Conservation (phyloP, 1,140 invertebrate species). For the Aphelenchoides fujianensis region DNA sequence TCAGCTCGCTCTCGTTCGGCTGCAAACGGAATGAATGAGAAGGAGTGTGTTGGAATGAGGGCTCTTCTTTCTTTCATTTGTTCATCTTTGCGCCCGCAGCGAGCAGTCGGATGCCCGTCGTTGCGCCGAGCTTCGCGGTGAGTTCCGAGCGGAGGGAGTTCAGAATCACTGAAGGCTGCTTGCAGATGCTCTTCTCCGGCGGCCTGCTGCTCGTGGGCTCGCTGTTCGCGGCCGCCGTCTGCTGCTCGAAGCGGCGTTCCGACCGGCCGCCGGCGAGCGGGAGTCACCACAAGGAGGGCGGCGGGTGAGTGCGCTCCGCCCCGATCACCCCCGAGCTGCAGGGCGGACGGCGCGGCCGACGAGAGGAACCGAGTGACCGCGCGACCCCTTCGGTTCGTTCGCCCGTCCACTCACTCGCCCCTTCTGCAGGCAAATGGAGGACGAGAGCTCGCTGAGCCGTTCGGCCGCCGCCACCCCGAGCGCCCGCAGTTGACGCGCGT, state of each 20-base stretch:
- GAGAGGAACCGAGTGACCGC: neutral
- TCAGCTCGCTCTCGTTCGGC: slow-evolving; percentile 29
- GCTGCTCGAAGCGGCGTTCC: too few relatives aligned
- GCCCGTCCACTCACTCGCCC: neutral
- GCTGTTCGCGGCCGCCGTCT: too few relatives aligned
- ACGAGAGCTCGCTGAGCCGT: neutral
- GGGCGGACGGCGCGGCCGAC: too few relatives aligned
- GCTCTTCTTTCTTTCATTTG: neutral
- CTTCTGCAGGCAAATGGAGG: neutral
- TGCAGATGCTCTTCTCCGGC: neutral
- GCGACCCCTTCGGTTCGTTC: neutral
- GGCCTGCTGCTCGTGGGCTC: too few relatives aligned
- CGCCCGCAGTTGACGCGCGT: too few relatives aligned
- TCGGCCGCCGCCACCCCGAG: neutral
- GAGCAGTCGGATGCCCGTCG: neutral
- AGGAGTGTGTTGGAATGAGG: neutral
- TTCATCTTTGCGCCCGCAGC: neutral
- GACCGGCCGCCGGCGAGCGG: too few relatives aligned
- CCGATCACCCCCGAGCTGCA: too few relatives aligned
- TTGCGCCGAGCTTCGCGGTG: neutral
- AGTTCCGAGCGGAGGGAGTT: too few relatives aligned
- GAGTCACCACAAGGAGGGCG: too few relatives aligned
- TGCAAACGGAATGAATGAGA: neutral
- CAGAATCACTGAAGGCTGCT: neutral
- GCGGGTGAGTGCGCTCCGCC: too few relatives aligned